Percentiles rank a stretch among this genome's conserved stretches.
These are phyloP conservation scores for Entomobrya multifasciata DNA, from an alignment of 2,888 invertebrate genomes.

Conservation along the genomic window DNA sequence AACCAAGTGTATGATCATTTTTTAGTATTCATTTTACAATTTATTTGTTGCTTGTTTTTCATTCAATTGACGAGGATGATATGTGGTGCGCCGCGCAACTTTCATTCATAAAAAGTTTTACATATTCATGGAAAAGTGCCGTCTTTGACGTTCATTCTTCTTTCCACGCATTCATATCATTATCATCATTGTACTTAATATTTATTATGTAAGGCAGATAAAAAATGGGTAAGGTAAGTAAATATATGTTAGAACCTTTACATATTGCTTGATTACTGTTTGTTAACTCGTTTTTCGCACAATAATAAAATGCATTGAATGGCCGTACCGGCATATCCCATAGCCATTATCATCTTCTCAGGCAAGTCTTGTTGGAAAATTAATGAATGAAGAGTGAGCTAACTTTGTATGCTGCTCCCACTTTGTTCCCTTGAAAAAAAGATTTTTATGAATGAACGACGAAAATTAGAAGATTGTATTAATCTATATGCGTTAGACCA, in stretches of 20 bases:
- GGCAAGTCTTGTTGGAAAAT: conserved; percentile 30
- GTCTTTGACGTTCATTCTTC: conserved; percentile 38
- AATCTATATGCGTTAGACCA: neutral
- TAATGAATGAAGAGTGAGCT: conserved; percentile 52
- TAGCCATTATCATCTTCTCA: neutral
- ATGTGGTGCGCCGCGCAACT: neutral
- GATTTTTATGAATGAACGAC: conserved; percentile 70
- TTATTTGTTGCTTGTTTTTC: conserved; percentile 33
- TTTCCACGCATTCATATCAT: conserved; percentile 41
- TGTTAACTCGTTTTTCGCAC: conserved; percentile 1
- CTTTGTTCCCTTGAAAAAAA: conserved; percentile 55
- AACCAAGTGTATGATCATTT: neutral
- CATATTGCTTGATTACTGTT: neutral
- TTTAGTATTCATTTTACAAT: conserved; percentile 29
- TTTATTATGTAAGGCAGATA: conserved; percentile 69
- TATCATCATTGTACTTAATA: conserved; percentile 27
- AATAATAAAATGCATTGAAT: conserved; percentile 1
- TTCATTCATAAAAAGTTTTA: conserved; percentile 45
- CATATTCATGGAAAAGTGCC: conserved; percentile 71
- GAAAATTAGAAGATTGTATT: neutral
- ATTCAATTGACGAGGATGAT: conserved; percentile 9
- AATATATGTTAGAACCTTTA: conserved; percentile 45
- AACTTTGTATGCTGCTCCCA: conserved; percentile 56
- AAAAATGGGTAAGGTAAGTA: conserved; percentile 59
- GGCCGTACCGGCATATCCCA: conserved; percentile 14